Percentiles rank a stretch among this genome's conserved stretches.
Conservation (phyloP, 1,140 invertebrate species). For the Brachionus calyciflorus region DNA sequence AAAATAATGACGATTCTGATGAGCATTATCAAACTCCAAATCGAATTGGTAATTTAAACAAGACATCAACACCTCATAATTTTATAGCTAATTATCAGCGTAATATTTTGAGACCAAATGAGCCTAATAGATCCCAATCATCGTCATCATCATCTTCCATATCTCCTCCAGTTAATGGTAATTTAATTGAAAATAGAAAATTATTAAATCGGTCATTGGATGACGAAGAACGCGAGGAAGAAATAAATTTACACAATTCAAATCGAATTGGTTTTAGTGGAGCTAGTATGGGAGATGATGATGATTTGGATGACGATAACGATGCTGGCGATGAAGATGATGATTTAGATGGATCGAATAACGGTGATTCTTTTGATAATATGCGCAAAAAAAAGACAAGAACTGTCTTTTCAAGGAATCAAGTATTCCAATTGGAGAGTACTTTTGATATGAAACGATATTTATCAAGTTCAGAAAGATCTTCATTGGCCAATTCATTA, state of each 20-base stretch:
- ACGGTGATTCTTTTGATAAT: conserved; percentile 35
- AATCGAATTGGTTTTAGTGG: neutral
- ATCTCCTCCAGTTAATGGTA: too few relatives aligned
- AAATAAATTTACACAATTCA: neutral
- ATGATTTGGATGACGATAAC: conserved; percentile 9
- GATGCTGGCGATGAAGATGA: neutral
- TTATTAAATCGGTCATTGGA: neutral
- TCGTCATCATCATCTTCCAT: neutral
- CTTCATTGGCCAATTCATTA: conserved; percentile 84
- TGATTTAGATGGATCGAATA: conserved; percentile 30
- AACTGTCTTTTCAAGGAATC: conserved; percentile 87
- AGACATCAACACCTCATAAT: neutral
- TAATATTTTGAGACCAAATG: too few relatives aligned
- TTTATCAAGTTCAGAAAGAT: conserved; percentile 88
- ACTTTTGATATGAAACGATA: conserved; percentile 98
- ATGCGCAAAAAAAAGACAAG: conserved; percentile 90
- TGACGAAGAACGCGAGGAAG: neutral
- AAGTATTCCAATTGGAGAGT: conserved; percentile 91
- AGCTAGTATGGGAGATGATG: conserved; percentile 25
- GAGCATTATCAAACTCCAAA: neutral
- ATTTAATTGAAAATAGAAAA: neutral
- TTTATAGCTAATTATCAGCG: too few relatives aligned
- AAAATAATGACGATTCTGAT: neutral
- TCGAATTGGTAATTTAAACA: neutral
- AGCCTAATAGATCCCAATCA: neutral